These are phyloP conservation scores for Macrobrachium nipponense DNA, from an alignment of 1,140 invertebrate genomes.

Conservation along the genomic window DNA sequence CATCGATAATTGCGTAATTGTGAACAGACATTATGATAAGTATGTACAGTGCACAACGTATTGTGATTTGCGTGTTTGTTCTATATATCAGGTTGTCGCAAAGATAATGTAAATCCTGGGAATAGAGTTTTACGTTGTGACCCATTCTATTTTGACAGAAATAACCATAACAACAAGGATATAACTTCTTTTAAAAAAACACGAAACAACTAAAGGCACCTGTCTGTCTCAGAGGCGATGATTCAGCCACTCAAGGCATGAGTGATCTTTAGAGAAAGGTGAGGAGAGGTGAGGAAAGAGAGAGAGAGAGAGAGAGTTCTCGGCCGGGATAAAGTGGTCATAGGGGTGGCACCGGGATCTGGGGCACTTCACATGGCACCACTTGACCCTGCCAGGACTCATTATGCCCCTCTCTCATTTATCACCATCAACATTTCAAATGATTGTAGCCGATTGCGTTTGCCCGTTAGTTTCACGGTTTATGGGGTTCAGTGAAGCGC, in stretches of 20 bases:
- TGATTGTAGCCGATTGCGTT: background rate
- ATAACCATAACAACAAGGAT: no score
- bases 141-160: no score
- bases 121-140: no score
- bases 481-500: background rate
- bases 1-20: no score
- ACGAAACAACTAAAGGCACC: background rate
- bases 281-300: conserved; percentile 1
- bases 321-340: background rate
- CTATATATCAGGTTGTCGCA: no score
- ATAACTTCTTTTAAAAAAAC: background rate
- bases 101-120: no score
- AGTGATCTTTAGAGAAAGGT: background rate
- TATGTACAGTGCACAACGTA: no score
- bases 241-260: background rate
- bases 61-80: no score
- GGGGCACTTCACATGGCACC: no score
- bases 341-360: background rate
- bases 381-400: no score
- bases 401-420: background rate
- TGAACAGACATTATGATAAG: no score
- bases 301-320: background rate
- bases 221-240: background rate
- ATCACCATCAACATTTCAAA: background rate
- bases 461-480: background rate